These are phyloP conservation scores for Drosophila dunni DNA, from an alignment of 1,140 invertebrate genomes.

Conservation along the genomic window DNA sequence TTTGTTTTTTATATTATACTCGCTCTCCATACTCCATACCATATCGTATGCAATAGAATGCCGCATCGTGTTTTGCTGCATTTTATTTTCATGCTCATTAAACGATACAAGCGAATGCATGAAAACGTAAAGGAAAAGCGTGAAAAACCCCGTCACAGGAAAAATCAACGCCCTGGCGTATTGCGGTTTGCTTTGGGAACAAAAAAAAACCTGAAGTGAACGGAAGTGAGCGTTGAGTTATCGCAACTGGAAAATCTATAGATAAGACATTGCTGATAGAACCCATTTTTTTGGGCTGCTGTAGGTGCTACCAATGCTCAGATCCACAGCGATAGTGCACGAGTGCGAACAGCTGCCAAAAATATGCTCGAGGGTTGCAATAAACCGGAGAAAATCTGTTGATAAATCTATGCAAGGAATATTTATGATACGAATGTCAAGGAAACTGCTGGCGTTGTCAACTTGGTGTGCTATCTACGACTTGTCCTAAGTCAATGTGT, in stretches of 20 bases:
- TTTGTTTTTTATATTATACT: slow-evolving; percentile 55
- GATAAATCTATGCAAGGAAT: slow-evolving; percentile 49
- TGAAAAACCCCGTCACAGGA: slow-evolving; percentile 53
- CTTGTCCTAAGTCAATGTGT: background rate
- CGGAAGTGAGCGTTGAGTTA: slow-evolving; percentile 68
- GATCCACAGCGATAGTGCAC: slow-evolving; percentile 5
- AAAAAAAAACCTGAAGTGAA: slow-evolving; percentile 19
- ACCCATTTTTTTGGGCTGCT: slow-evolving; percentile 20
- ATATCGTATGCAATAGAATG: slow-evolving; percentile 21
- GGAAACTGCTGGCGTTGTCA: slow-evolving; percentile 30
- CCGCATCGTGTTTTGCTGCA: slow-evolving; percentile 37
- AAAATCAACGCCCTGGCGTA: slow-evolving; percentile 48
- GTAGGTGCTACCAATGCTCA: slow-evolving; percentile 55
- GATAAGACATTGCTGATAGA: slow-evolving; percentile 47
- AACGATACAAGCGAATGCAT: slow-evolving; percentile 52
- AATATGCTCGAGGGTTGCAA: slow-evolving; percentile 37
- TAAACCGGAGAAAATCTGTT: slow-evolving; percentile 51
- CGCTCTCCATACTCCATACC: too few relatives aligned
- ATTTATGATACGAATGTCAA: slow-evolving; percentile 60
- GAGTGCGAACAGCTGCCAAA: slow-evolving; percentile 67
- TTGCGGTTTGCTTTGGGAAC: slow-evolving; percentile 55
- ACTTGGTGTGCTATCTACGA: background rate
- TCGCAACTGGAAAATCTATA: slow-evolving; percentile 59
- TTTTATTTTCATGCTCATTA: slow-evolving; percentile 74
- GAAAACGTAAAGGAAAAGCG: slow-evolving; percentile 58